phyloP scores from a whole-genome alignment of 2,113 vertebrate species.

The Neomonachus schauinslandi region DNA sequence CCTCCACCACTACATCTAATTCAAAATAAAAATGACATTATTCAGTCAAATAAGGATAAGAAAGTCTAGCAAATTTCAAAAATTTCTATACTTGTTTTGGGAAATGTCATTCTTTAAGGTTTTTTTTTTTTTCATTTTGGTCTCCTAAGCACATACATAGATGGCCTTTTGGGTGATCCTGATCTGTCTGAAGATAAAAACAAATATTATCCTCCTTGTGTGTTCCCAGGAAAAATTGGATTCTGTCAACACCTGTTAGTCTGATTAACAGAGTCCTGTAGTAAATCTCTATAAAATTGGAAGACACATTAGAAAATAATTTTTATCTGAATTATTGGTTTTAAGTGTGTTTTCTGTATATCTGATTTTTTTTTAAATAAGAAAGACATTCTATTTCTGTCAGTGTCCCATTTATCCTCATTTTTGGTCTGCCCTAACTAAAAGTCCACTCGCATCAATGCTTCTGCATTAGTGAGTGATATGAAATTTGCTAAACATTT shows the following conservation, averaged over 20 bases:
- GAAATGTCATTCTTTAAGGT: background rate
- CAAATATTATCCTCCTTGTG: background rate
- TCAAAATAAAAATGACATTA: slow-evolving; percentile 39
- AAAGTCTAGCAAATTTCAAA: background rate
- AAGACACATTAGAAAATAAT: background rate
- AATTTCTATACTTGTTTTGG: background rate
- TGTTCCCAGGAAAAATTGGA: background rate
- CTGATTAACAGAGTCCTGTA: background rate
- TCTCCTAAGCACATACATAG: background rate
- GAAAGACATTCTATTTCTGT: background rate
- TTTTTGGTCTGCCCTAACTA: slow-evolving; percentile 10
- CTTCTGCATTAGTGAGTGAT: background rate
- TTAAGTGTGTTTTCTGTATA: background rate
- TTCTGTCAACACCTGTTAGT: background rate
- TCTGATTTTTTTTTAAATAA: background rate
- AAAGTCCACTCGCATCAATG: background rate
- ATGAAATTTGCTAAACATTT: background rate
- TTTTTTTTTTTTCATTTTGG: background rate
- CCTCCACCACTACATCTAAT: background rate
- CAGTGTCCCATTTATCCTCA: background rate
- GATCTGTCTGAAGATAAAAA: slow-evolving; percentile 18
- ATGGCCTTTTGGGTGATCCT: background rate
- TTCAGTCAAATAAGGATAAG: background rate
- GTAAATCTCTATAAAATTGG: background rate
- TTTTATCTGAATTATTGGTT: background rate